Base-by-base conservation (phyloP, 2,888 invertebrate genomes). In the Coelinius sp. region DNA sequence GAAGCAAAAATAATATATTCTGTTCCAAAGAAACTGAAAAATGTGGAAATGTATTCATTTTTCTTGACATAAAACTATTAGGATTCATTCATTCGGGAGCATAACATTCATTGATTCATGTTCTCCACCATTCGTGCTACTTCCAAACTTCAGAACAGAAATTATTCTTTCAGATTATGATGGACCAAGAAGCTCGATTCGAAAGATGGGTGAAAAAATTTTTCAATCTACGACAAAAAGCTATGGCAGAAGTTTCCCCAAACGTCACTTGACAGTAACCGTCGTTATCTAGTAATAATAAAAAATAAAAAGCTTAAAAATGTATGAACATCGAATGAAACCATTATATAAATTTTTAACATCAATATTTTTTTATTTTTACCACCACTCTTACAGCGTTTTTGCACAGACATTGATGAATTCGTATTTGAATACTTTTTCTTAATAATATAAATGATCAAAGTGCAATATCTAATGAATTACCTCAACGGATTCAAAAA, bases 151-250 rank as follows among this genome's bases (percentile, higher is more conserved):
- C 41, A 41, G 12, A n/a, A n/a, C 8, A 59, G 31, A 20, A 38
- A 41, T 35, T 59, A 49, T 71, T 66, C 66, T 76, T 91, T 70
- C 86, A 94, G 94, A 91, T 93, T 83, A 90, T 93, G 81, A 90
- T 92, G 64, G 92, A 91, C 86, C 92, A 92, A 84, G 92, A 92
- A 77, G 90, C 90, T 67, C 89, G 93, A 72, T 91, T 91, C 81
- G 94, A 94, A 76, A 93, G 92, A 89, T 94, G 94, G 94, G 90
- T 94, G 31, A 93, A 92, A 80, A 93, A 93, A 81, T 87, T 93
- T 1, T 92, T 90, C 80, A 90, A 90, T 53, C 91, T 91, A 76
- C 90, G 93, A 68, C 92, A 92, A 78, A 93, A 92, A 85, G 91
- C 91, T 83, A 85, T 91, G 44, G 88, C 88, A 80, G 92, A 87